A percentile compares a stretch with the other conserved stretches of the same genome.
These are phyloP conservation scores for Calliopum simillimum DNA, from an alignment of 2,888 invertebrate genomes.

Conservation along the genomic window DNA sequence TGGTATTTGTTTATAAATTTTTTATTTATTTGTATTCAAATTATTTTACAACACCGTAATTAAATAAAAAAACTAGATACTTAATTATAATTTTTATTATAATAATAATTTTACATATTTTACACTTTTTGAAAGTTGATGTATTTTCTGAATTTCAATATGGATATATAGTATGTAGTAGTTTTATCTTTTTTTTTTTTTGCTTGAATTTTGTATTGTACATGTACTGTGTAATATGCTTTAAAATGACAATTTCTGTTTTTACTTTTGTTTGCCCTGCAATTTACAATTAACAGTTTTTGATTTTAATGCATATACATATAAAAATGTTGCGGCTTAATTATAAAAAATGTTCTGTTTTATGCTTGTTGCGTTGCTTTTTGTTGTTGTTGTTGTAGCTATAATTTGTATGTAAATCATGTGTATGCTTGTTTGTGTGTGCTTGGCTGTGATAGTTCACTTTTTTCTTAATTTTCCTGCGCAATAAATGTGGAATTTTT, in stretches of 20 bases:
- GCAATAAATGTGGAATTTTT: not conserved
- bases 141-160: not conserved
- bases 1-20: not conserved
- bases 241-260: constrained; percentile 1
- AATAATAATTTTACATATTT: constrained; percentile 12
- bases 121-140: constrained; percentile 17
- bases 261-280: constrained; percentile 5
- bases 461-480: no score
- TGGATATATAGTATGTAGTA: not conserved
- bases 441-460: not conserved
- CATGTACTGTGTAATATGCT: not conserved
- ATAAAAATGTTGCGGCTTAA: not conserved
- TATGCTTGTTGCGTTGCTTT: not conserved
- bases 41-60: constrained; percentile 30
- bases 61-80: constrained; percentile 14
- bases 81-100: constrained; percentile 11
- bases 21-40: constrained; percentile 5
- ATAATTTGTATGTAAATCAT: not conserved
- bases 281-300: no score
- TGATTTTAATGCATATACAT: no score
- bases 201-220: not conserved
- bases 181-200: not conserved
- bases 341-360: not conserved
- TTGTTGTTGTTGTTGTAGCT: not conserved
- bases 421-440: not conserved